Evolutionary conservation across 2,797 vertebrate genomes (phyloP).

Genomic region (Gambusia yucatana): DNA sequence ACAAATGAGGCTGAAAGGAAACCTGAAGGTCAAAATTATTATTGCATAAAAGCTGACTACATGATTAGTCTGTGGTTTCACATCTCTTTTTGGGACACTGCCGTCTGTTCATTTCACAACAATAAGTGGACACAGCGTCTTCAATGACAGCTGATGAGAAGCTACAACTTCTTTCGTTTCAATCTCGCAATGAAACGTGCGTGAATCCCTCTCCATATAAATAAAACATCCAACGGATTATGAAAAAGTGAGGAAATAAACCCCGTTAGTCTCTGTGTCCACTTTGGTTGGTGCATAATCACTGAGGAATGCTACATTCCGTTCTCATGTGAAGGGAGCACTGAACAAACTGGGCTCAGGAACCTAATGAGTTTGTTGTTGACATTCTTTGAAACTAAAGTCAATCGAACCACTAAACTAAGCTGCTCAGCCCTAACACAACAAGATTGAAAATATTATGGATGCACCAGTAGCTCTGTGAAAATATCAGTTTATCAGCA

Average conservation of each 20-base stretch:
- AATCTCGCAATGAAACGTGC: neutral
- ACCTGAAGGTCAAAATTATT: neutral
- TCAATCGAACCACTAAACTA: neutral
- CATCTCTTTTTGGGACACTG: slow-evolving; percentile 42
- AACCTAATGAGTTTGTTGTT: neutral
- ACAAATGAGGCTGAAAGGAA: neutral
- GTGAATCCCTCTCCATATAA: neutral
- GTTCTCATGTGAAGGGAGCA: neutral
- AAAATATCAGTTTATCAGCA: neutral
- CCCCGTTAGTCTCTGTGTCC: neutral
- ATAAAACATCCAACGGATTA: neutral
- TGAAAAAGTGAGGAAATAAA: neutral
- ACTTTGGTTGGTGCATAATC: slow-evolving; percentile 4
- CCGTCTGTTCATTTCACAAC: slow-evolving; percentile 25
- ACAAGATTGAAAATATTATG: neutral
- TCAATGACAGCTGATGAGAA: neutral
- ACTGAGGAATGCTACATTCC: slow-evolving; percentile 10
- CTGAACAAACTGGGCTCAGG: neutral
- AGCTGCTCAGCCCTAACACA: neutral
- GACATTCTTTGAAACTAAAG: neutral
- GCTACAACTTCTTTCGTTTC: neutral
- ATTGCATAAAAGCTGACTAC: slow-evolving; percentile 29
- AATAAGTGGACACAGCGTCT: neutral
- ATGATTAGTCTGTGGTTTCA: slow-evolving; percentile 47
- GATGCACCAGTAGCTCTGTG: neutral